phyloP scores from a whole-genome alignment of 2,113 vertebrate genomes.

The Gallinago media region DNA sequence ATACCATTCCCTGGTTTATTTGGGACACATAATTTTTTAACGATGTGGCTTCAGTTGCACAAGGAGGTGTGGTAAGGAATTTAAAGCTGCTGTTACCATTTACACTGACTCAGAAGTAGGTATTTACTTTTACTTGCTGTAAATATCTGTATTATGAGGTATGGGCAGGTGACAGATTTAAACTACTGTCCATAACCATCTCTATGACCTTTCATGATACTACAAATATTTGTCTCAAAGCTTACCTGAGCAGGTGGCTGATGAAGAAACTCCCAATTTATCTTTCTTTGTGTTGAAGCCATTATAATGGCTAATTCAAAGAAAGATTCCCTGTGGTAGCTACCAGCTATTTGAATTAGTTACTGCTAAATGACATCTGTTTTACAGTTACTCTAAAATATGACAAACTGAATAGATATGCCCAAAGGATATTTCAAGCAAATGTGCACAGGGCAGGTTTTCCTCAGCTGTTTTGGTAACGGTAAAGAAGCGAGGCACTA shows the following conservation, averaged over 20 bases:
- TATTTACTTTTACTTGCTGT: neutral
- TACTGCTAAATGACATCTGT: neutral
- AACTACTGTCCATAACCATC: neutral
- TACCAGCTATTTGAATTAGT: neutral
- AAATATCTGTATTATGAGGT: neutral
- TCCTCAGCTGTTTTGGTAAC: neutral
- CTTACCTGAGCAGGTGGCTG: neutral
- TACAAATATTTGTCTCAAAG: neutral
- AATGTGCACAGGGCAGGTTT: neutral
- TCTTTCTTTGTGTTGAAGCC: neutral
- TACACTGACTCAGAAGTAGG: neutral
- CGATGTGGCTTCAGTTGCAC: neutral
- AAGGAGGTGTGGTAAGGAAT: neutral
- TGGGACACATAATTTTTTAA: neutral
- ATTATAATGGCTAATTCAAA: neutral
- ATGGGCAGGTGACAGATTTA: neutral
- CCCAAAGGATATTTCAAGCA: neutral
- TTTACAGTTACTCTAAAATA: neutral
- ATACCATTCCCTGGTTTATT: neutral
- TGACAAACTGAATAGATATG: neutral
- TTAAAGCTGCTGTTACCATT: neutral
- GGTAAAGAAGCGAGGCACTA: fast-evolving
- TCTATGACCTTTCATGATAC: neutral
- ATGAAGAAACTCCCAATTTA: neutral
- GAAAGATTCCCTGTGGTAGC: neutral